Percentiles rank a stretch among this genome's conserved stretches.
Conservation (phyloP, 2,888 invertebrate species). For the Pammene fasciana region DNA sequence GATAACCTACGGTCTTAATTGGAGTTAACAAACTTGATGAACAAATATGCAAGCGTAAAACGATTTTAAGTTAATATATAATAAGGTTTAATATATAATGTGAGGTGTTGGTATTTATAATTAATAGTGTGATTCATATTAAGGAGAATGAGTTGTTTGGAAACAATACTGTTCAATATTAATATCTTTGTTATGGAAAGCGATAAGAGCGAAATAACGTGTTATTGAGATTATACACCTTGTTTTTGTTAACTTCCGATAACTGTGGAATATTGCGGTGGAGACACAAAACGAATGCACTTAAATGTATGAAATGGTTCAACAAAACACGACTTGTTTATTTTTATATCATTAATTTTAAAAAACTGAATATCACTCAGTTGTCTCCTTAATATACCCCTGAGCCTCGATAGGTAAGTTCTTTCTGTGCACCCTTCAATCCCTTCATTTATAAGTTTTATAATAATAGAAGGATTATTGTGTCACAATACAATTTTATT, state of each 20-base stretch:
- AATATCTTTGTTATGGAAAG: constrained; percentile 8
- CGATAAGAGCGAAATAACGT: background rate
- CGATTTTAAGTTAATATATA: background rate
- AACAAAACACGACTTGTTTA: too few species aligned
- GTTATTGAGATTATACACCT: background rate
- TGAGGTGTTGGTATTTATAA: background rate
- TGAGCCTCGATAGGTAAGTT: too few species aligned
- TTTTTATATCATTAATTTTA: too few species aligned
- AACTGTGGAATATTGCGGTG: background rate
- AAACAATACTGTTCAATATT: constrained; percentile 11
- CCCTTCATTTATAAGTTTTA: too few species aligned
- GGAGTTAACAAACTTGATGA: background rate
- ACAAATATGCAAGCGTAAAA: background rate
- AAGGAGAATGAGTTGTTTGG: constrained; percentile 6
- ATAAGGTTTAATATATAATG: background rate
- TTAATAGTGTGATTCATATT: constrained; percentile 7
- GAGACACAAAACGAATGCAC: background rate
- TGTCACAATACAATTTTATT: too few species aligned
- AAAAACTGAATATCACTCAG: too few species aligned
- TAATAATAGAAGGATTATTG: too few species aligned
- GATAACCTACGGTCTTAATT: background rate
- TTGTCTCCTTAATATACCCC: too few species aligned
- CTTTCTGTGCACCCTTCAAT: too few species aligned
- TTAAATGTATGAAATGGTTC: too few species aligned
- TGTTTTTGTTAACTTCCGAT: background rate